These are phyloP conservation scores for Napeogenes sylphis DNA, from an alignment of 2,888 invertebrate species.

Conservation along the genomic window DNA sequence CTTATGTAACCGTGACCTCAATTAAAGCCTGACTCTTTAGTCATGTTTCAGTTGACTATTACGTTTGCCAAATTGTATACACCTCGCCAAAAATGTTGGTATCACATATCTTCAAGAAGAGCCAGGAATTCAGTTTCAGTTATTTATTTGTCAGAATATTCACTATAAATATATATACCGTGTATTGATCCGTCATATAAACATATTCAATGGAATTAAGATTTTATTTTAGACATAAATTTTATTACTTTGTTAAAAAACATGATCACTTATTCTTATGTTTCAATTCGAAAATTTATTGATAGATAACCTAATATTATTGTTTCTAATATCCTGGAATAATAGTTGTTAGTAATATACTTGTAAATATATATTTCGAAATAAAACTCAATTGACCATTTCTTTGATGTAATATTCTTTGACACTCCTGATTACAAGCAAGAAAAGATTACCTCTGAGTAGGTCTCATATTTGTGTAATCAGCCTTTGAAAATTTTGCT, in stretches of 20 bases:
- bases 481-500: not conserved
- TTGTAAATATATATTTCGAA: constrained; percentile 7
- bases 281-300: no score
- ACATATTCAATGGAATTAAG: no score
- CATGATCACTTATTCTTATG: no score
- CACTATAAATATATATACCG: not conserved
- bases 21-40: constrained; percentile 13
- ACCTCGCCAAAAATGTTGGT: constrained; percentile 8
- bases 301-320: no score
- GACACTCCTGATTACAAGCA: constrained; percentile 14
- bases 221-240: no score
- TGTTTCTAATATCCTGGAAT: no score
- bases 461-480: constrained; percentile 8
- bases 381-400: constrained; percentile 14
- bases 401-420: constrained; percentile 10
- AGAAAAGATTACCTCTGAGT: constrained; percentile 17
- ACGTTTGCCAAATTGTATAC: constrained; percentile 25
- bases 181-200: no score
- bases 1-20: constrained; percentile 13
- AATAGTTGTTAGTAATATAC: no score
- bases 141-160: not conserved
- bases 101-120: constrained; percentile 22
- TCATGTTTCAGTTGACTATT: constrained; percentile 17
- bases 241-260: no score
- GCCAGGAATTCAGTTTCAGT: not conserved